phyloP scores from a whole-genome alignment of 2,113 vertebrate species.

The Nibea coibor region DNA sequence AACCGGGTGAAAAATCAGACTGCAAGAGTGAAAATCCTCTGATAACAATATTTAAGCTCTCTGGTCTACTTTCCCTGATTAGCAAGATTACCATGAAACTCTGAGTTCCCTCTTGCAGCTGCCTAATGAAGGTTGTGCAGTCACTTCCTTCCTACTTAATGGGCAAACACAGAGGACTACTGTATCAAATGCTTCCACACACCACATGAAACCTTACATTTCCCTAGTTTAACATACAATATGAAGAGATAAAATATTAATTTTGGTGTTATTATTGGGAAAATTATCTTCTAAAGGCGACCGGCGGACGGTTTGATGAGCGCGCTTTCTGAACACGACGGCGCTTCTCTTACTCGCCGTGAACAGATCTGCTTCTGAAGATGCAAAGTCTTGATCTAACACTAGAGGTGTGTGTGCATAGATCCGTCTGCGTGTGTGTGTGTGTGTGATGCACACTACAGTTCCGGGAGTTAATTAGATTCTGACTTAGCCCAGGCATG shows the following conservation, averaged over 20 bases:
- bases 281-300: conserved; percentile 50
- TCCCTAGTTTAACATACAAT: conserved; percentile 47
- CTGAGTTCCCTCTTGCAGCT: conserved; percentile 25
- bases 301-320: conserved; percentile 25
- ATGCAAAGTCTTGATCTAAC: conserved; percentile 33
- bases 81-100: conserved; percentile 23
- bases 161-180: conserved; percentile 37
- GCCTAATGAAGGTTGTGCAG: conserved; percentile 36
- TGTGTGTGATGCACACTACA: conserved; percentile 15
- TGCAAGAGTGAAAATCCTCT: conserved; percentile 19
- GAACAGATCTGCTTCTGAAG: neutral
- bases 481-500: conserved; percentile 46
- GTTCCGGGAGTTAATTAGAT: conserved; percentile 64
- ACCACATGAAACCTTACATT: conserved; percentile 25
- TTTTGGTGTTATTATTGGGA: conserved; percentile 45
- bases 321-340: neutral
- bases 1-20: conserved; percentile 5
- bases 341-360: neutral
- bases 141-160: conserved; percentile 41
- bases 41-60: conserved; percentile 22
- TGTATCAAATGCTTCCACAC: conserved; percentile 20
- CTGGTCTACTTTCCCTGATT: conserved; percentile 27
- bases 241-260: conserved; percentile 33
- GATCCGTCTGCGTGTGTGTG: conserved; percentile 15
- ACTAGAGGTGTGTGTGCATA: neutral